These are phyloP conservation scores for Acestrorhynchus altus DNA, from an alignment of 2,797 vertebrate genomes.

Conservation along the genomic window DNA sequence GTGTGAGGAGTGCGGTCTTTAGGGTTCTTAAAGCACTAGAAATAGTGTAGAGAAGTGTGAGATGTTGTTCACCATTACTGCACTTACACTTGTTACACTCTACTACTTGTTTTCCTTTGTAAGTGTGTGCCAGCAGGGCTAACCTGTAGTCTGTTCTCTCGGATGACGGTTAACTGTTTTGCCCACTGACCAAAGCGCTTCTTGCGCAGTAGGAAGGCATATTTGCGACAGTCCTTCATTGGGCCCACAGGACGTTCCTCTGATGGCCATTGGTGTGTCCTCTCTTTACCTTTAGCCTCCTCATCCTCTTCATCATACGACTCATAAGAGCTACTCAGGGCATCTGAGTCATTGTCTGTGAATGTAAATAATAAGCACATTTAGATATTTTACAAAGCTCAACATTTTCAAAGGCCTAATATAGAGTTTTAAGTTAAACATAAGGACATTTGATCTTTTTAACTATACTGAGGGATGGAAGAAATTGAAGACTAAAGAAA, in stretches of 20 bases:
- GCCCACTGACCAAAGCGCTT: slow-evolving; percentile 98
- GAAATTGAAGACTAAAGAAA: no score
- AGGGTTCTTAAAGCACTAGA: slow-evolving; percentile 95
- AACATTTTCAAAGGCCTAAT: no score
- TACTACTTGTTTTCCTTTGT: neutral
- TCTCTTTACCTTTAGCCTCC: slow-evolving; percentile 86
- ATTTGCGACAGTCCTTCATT: slow-evolving; percentile 91
- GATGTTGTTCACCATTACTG: neutral
- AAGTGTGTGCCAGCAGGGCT: slow-evolving; percentile 26
- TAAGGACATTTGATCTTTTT: no score
- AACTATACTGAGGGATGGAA: no score
- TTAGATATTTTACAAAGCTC: neutral
- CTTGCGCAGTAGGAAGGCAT: slow-evolving; percentile 93
- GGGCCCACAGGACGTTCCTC: slow-evolving; percentile 87
- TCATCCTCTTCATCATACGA: slow-evolving; percentile 98
- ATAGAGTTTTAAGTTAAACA: no score
- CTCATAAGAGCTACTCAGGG: slow-evolving; percentile 96
- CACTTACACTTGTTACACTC: neutral
- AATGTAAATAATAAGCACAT: slow-evolving; percentile 6
- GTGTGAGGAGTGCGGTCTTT: slow-evolving; percentile 90
- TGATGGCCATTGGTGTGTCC: slow-evolving; percentile 85
- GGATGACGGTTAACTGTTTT: slow-evolving; percentile 93
- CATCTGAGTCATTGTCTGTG: slow-evolving; percentile 96
- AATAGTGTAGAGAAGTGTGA: neutral
- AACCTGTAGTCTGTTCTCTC: slow-evolving; percentile 93